Conservation (phyloP, 1,140 invertebrate genomes). For the Himalopsyche phryganea region DNA sequence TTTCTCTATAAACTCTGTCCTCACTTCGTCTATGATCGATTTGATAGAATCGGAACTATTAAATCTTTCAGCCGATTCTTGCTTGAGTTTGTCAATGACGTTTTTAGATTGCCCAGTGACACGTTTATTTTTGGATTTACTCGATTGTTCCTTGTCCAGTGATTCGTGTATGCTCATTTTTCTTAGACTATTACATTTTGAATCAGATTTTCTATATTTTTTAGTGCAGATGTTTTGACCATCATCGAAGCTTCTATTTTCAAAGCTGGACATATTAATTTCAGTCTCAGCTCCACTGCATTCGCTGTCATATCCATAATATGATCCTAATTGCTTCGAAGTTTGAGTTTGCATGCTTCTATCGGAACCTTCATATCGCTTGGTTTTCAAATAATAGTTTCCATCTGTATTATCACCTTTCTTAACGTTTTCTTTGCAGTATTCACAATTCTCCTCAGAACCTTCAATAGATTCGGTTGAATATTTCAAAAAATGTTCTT, state of each 20-base stretch:
- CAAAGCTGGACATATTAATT: constrained; percentile 36
- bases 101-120: not conserved
- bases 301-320: constrained; percentile 47
- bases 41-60: constrained; percentile 27
- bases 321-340: constrained; percentile 17
- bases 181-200: no score
- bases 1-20: constrained; percentile 20
- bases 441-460: not conserved
- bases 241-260: constrained; percentile 23
- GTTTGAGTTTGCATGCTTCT: not conserved
- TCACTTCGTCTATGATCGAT: constrained; percentile 30
- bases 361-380: not conserved
- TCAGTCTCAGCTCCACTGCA: constrained; percentile 47
- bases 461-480: not conserved
- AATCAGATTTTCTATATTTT: no score
- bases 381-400: not conserved
- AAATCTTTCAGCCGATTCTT: constrained; percentile 3
- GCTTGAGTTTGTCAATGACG: not conserved
- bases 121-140: no score
- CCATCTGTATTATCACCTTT: not conserved
- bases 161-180: no score
- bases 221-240: no score
- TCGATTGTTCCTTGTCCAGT: no score
- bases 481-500: not conserved
- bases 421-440: not conserved